These are phyloP conservation scores for Lasioglossum pauxillum DNA, from an alignment of 2,888 invertebrate genomes.

Conservation along the genomic window DNA sequence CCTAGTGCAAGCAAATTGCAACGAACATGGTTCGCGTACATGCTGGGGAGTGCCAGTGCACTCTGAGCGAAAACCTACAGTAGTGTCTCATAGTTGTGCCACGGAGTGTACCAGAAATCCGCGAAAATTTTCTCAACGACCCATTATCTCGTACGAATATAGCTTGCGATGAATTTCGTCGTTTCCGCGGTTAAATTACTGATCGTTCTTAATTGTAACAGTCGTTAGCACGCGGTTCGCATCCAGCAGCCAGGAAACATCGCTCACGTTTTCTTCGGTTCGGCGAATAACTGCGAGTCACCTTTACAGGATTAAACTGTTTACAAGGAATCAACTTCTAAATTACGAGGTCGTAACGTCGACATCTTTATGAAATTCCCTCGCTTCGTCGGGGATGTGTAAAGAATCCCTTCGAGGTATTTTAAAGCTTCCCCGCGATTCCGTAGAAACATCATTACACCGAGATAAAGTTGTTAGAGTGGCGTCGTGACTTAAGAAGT, in stretches of 20 bases:
- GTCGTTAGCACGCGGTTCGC: background rate
- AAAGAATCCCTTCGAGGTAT: constrained; percentile 22
- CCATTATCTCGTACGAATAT: background rate
- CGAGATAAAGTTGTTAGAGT: constrained; percentile 29
- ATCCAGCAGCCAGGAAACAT: background rate
- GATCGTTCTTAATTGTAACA: background rate
- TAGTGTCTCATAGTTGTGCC: no score
- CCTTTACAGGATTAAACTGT: constrained; percentile 1
- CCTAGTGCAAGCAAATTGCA: no score
- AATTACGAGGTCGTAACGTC: constrained; percentile 13
- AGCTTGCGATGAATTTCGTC: background rate
- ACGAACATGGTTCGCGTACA: no score
- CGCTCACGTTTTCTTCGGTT: background rate
- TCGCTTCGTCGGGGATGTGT: background rate
- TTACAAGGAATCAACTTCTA: constrained; percentile 28
- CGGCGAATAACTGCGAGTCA: background rate
- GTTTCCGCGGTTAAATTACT: background rate
- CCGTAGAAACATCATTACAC: constrained; percentile 38
- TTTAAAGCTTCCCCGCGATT: constrained; percentile 6
- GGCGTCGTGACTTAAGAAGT: background rate
- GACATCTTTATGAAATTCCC: constrained; percentile 27
- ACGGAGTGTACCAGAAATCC: no score
- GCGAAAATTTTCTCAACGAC: no score
- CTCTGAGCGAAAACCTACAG: no score
- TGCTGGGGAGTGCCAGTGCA: no score